phyloP scores from a whole-genome alignment of 2,797 vertebrate genomes.

The Molothrus aeneus region DNA sequence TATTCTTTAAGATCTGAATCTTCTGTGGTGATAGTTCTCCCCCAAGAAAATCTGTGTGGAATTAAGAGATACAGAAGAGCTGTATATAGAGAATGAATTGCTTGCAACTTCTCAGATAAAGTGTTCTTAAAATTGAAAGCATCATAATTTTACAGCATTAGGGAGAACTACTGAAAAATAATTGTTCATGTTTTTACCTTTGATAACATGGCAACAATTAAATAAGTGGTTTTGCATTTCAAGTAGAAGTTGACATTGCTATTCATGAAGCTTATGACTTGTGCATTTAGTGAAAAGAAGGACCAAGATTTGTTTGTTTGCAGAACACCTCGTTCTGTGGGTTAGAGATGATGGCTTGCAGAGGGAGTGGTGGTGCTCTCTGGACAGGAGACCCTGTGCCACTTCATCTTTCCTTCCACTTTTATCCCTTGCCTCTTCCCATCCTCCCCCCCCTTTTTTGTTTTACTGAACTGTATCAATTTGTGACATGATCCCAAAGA shows the following conservation, averaged over 20 bases:
- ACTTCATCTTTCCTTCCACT: not conserved
- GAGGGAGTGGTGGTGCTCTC: not conserved
- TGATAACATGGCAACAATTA: not conserved
- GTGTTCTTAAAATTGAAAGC: not conserved
- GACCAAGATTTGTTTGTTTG: not conserved
- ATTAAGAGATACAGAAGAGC: not conserved
- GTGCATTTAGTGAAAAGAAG: not conserved
- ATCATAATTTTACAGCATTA: not conserved
- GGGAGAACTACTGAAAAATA: not conserved
- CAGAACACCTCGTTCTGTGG: not conserved
- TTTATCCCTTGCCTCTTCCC: not conserved
- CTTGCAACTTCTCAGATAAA: not conserved
- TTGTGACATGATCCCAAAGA: not conserved
- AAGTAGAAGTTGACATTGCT: not conserved
- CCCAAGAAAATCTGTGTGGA: not conserved
- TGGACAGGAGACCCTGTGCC: not conserved
- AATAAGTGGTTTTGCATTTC: not conserved
- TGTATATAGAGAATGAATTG: not conserved
- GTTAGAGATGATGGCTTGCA: not conserved
- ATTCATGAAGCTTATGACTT: not conserved
- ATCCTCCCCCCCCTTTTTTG: accelerated
- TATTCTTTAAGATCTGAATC: not conserved
- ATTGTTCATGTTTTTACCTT: not conserved
- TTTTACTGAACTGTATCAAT: not conserved
- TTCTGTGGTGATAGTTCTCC: not conserved